phyloP scores from a whole-genome alignment of 2,888 invertebrate species.

The Acrobasis suavella region DNA sequence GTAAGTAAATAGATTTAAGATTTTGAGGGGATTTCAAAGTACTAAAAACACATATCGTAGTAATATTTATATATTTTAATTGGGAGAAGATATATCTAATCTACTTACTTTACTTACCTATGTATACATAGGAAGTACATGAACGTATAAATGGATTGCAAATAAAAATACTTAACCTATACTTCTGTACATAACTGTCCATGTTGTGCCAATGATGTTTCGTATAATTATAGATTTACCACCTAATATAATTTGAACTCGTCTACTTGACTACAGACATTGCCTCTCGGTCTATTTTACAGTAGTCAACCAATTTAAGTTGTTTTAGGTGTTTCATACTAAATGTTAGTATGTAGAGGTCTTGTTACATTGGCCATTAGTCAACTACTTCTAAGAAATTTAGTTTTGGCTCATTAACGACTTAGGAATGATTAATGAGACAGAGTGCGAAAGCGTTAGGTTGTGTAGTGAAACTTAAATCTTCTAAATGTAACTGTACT shows the following conservation, averaged over 20 bases:
- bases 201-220: neutral
- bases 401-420: slow-evolving; percentile 64
- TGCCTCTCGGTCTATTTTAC: slow-evolving; percentile 32
- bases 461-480: slow-evolving; percentile 33
- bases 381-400: slow-evolving; percentile 56
- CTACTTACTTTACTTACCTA: too few species aligned
- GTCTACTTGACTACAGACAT: neutral
- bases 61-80: too few species aligned
- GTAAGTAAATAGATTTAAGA: too few species aligned
- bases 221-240: slow-evolving; percentile 14
- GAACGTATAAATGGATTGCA: too few species aligned
- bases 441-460: slow-evolving; percentile 37
- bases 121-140: too few species aligned
- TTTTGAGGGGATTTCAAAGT: too few species aligned
- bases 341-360: slow-evolving; percentile 36
- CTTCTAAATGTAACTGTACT: slow-evolving; percentile 19
- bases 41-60: too few species aligned
- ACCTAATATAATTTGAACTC: slow-evolving; percentile 17
- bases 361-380: slow-evolving; percentile 42
- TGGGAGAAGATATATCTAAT: too few species aligned
- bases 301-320: slow-evolving; percentile 40
- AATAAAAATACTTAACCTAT: neutral
- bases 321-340: slow-evolving; percentile 30
- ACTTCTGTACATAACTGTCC: neutral
- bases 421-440: slow-evolving; percentile 60